These are phyloP conservation scores for Ramphastos sulfuratus DNA, from an alignment of 2,113 vertebrate species.

Conservation along the genomic window DNA sequence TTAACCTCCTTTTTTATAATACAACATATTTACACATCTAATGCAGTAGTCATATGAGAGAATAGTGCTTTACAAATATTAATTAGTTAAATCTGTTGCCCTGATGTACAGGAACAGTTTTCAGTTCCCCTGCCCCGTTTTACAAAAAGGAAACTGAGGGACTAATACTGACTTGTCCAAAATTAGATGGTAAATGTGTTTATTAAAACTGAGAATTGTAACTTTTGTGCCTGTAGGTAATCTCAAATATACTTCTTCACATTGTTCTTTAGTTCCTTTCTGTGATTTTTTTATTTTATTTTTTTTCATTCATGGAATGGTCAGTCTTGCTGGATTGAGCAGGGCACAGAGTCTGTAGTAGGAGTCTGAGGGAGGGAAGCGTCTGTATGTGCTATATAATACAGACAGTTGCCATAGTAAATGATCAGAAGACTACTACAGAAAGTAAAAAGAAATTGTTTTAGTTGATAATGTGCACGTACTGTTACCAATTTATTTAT, in stretches of 20 bases:
- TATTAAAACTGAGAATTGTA: background rate
- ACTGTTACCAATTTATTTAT: background rate
- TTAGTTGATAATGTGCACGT: background rate
- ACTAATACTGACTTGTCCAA: background rate
- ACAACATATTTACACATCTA: constrained; percentile 15
- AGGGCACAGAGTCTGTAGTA: background rate
- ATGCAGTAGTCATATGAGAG: background rate
- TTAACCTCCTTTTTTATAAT: constrained; percentile 33
- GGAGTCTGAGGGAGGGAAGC: background rate
- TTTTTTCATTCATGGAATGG: background rate
- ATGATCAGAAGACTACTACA: background rate
- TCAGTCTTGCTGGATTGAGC: background rate
- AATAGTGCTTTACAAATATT: background rate
- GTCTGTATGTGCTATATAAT: background rate
- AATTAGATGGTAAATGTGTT: background rate
- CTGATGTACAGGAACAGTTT: background rate
- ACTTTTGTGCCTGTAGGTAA: background rate
- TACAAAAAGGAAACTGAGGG: background rate
- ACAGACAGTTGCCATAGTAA: background rate
- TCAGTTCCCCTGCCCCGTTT: background rate
- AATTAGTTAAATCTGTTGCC: constrained; percentile 4
- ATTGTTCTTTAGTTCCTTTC: background rate
- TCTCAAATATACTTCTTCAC: background rate
- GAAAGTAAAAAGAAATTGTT: background rate
- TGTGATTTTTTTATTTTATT: background rate